Evolutionary conservation across 1,140 invertebrate genomes (phyloP), one percentile per base, ranked within the genome.

Genomic region (Tribolium castaneum): DNA sequence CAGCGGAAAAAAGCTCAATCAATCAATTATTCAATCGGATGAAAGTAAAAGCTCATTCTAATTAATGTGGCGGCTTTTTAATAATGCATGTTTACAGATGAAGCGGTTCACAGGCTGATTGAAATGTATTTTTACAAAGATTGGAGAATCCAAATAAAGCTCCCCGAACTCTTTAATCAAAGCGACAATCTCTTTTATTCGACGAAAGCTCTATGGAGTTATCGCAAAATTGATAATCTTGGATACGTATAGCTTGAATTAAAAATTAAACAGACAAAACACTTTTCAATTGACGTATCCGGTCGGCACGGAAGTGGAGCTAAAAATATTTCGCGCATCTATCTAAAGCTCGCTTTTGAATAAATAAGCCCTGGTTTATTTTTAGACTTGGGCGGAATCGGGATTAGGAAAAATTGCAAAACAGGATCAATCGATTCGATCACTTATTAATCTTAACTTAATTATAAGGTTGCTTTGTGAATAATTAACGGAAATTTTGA

Each of bases 1-100:
- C n/a, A 54, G 19, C 52, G 19, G 14, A 30, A 62, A 66, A 35
- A 66, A 35, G 54, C 54, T 59, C 54, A 19, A 66, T 66, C 59
- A 35, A 66, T 66, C 59, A 34, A 35, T 66, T 66, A 66, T 35
- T 66, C 22, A 10, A 25, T 30, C 16, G 7, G 14, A 19, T 59
- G 54, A 59, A 59, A 45, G 39, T 45, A 45, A 45, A 45, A 45
- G 39, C 39, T 45, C 39, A 45, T n/a, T 45, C 9, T 45, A 45
- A 45, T 45, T 45, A 45, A n/a, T n/a, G 39, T n/a, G 9, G n/a
- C 39, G n/a, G 39, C 39, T 9, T 45, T 45, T 45, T 45, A 45
- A 45, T 45, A 45, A 10, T 9, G 39, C 9, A 45, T 45, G 39
- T 45, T 45, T 45, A 45, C 39, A 45, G n/a, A 30, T 30, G 9